phyloP scores from a whole-genome alignment of 1,140 invertebrate species.

The Drosophila bocki region DNA sequence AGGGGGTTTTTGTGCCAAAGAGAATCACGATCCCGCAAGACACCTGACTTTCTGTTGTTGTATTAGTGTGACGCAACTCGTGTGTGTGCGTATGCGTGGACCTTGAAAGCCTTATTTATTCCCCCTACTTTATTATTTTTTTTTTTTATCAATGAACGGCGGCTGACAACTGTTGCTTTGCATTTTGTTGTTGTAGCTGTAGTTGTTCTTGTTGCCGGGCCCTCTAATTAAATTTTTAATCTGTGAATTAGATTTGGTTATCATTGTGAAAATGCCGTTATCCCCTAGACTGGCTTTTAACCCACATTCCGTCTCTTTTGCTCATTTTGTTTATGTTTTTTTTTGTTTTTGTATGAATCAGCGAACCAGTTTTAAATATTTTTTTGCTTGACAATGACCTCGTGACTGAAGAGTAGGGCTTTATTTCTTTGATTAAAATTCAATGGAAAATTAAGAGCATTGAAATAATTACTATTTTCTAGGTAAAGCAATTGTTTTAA shows the following conservation, averaged over 20 bases:
- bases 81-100: slow-evolving; percentile 32
- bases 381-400: slow-evolving; percentile 44
- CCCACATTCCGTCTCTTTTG: slow-evolving; percentile 23
- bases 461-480: background rate
- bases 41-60: slow-evolving; percentile 63
- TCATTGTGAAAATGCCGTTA: slow-evolving; percentile 46
- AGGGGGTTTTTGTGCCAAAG: background rate
- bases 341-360: slow-evolving; percentile 34
- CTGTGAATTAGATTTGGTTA: slow-evolving; percentile 71
- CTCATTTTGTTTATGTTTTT: slow-evolving; percentile 35
- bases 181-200: slow-evolving; percentile 13
- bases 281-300: slow-evolving; percentile 11
- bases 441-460: background rate
- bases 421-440: background rate
- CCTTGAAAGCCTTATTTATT: slow-evolving; percentile 61
- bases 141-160: slow-evolving; percentile 64
- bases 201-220: slow-evolving; percentile 39
- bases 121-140: slow-evolving; percentile 27
- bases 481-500: background rate
- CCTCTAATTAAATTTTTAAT: slow-evolving; percentile 72
- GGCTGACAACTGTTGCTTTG: slow-evolving; percentile 60
- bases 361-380: slow-evolving; percentile 22
- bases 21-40: slow-evolving; percentile 40
- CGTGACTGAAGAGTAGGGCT: slow-evolving; percentile 21
- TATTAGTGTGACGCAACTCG: slow-evolving; percentile 61